A percentile compares a stretch with the other conserved stretches of the same genome.
These are phyloP conservation scores for Linnaemya tessellans DNA, from an alignment of 2,888 invertebrate genomes.

Conservation along the genomic window DNA sequence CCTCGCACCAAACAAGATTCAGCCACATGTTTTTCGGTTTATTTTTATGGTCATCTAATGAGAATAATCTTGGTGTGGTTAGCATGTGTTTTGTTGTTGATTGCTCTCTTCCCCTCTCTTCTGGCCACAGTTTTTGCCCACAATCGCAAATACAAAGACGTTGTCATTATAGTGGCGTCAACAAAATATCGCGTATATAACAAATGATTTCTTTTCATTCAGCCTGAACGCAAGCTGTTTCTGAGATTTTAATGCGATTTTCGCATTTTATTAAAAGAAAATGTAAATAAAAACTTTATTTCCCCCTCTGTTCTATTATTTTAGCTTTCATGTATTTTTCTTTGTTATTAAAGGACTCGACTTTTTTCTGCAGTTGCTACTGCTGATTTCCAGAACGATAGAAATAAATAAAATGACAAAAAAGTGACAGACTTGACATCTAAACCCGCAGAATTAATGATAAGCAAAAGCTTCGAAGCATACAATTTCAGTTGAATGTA, in stretches of 20 bases:
- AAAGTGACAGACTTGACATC: conserved; percentile 75
- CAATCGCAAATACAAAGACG: conserved; percentile 71
- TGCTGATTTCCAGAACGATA: conserved; percentile 73
- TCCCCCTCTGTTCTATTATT: conserved; percentile 73
- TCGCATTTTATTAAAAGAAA: conserved; percentile 73
- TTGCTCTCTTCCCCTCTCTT: not conserved
- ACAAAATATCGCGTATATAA: conserved; percentile 58
- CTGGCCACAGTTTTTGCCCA: conserved; percentile 5
- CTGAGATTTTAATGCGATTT: conserved; percentile 71
- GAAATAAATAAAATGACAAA: conserved; percentile 71
- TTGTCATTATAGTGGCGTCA: conserved; percentile 73
- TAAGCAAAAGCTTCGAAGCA: conserved; percentile 62
- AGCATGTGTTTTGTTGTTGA: not conserved
- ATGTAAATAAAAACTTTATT: conserved; percentile 44
- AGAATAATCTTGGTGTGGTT: conserved; percentile 29
- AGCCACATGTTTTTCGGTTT: not conserved
- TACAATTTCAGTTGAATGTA: conserved; percentile 1
- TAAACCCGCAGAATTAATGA: conserved; percentile 75
- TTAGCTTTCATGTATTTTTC: conserved; percentile 59
- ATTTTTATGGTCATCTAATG: conserved; percentile 29
- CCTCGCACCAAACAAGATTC: conserved; percentile 30
- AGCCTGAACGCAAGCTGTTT: conserved; percentile 28
- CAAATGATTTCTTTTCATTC: conserved; percentile 55
- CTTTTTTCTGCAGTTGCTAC: conserved; percentile 14
- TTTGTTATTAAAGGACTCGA: conserved; percentile 21